Evolutionary conservation across 2,888 invertebrate species (phyloP), one percentile per base, ranked within the genome.

Genomic region (Nysson spinosus): DNA sequence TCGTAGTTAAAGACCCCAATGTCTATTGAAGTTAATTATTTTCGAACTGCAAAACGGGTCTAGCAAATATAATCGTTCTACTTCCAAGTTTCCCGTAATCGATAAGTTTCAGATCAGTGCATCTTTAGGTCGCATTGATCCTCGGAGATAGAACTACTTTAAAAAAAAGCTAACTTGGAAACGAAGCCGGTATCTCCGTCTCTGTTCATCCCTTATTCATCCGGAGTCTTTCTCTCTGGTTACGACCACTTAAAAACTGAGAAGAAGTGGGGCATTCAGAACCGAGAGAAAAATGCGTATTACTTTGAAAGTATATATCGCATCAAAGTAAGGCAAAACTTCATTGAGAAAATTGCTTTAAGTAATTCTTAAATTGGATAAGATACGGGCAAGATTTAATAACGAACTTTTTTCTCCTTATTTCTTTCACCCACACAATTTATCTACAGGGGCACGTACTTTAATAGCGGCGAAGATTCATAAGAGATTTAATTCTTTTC

Each of bases 111-210:
- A 40, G 49, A 63, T 63, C 60, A 39, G 37, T 34, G 35, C 40
- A 40, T 55, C 32, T 42, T 32, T 34, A 37, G 43, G 54, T 74
- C 64, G 57, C 42, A 54, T 60, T 60, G 69, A 70, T 68, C 62
- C 64, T 37, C 17, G 17, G 20, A 49, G 67, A 68, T 74, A 65
- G 52, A 69, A 39, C 64, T 30, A 63, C 35, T 70, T 42, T 30
- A 24, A 32, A 52, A 58, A 57, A 63, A 62, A 32, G 58, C 32
- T 26, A 19, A n/a, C n/a, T n/a, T n/a, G n/a, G n/a, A n/a, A n/a
- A n/a, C n/a, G n/a, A n/a, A n/a, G n/a, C n/a, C n/a, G n/a, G n/a
- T n/a, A n/a, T n/a, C n/a, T n/a, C n/a, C n/a, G n/a, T n/a, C n/a
- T n/a, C n/a, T n/a, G n/a, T n/a, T n/a, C n/a, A n/a, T n/a, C n/a